Percentiles rank a stretch among this genome's conserved stretches.
These are phyloP conservation scores for Eulithis prunata DNA, from an alignment of 2,888 invertebrate genomes.

Conservation along the genomic window DNA sequence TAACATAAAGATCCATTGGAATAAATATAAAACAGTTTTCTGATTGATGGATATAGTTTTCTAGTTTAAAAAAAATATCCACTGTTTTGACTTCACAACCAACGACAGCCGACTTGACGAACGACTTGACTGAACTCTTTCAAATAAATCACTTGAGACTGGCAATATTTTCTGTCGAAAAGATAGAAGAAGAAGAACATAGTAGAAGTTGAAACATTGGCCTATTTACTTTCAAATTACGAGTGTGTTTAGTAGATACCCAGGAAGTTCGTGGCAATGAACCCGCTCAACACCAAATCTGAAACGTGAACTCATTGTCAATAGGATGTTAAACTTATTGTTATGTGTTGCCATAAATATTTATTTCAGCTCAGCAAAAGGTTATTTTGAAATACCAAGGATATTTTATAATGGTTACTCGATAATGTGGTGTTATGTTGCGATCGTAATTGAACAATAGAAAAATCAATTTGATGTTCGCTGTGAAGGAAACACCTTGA, in stretches of 20 bases:
- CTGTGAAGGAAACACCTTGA: conserved; percentile 39
- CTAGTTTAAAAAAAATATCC: too few relatives aligned
- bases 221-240: too few relatives aligned
- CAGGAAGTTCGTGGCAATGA: conserved; percentile 65
- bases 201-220: too few relatives aligned
- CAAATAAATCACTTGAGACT: too few relatives aligned
- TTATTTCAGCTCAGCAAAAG: conserved; percentile 39
- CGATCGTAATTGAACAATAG: conserved; percentile 66
- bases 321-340: conserved; percentile 43
- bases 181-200: too few relatives aligned
- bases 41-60: too few relatives aligned
- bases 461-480: conserved; percentile 61
- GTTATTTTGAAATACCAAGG: conserved; percentile 44
- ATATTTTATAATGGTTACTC: conserved; percentile 36
- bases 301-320: conserved; percentile 56
- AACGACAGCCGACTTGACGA: too few relatives aligned
- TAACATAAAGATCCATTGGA: too few relatives aligned
- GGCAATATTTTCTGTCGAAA: too few relatives aligned
- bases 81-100: too few relatives aligned
- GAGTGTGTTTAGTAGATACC: not conserved
- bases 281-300: conserved; percentile 65
- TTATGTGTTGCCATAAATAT: conserved; percentile 42
- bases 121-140: too few relatives aligned
- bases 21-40: too few relatives aligned
- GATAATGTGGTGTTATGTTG: conserved; percentile 31